Evolutionary conservation across 2,113 vertebrate genomes (phyloP).

Genomic region (Mormyrus iriodes): DNA sequence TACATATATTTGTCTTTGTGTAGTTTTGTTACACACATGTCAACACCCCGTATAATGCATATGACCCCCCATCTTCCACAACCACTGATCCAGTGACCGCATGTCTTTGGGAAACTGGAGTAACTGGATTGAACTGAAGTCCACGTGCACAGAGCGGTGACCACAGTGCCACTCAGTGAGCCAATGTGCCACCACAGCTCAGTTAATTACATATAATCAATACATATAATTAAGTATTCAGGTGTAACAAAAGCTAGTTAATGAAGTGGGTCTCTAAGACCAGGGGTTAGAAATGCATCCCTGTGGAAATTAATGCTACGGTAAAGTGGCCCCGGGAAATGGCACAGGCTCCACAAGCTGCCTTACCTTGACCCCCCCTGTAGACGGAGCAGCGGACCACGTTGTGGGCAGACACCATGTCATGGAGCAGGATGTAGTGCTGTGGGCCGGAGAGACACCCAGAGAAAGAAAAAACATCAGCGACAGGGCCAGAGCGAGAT

Average conservation of each 20-base stretch:
- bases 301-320: background rate
- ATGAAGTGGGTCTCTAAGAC: background rate
- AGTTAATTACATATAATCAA: background rate
- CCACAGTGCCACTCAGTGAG: background rate
- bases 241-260: background rate
- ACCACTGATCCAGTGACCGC: background rate
- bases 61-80: background rate
- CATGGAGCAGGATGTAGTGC: constrained; percentile 38
- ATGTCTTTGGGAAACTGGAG: background rate
- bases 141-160: background rate
- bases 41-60: background rate
- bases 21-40: background rate
- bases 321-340: background rate
- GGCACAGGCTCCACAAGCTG: too few relatives aligned
- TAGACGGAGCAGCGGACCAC: constrained; percentile 26
- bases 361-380: constrained; percentile 27
- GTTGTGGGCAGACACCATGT: constrained; percentile 40
- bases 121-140: background rate
- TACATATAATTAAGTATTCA: background rate
- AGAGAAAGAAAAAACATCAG: background rate
- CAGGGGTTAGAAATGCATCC: background rate
- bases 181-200: background rate
- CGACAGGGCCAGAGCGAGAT: background rate
- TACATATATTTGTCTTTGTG: background rate
- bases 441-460: constrained; percentile 13